Evolutionary conservation across 2,797 vertebrate genomes (phyloP), one percentile per base, ranked within the genome.

Genomic region (Chaenodraco wilsoni): DNA sequence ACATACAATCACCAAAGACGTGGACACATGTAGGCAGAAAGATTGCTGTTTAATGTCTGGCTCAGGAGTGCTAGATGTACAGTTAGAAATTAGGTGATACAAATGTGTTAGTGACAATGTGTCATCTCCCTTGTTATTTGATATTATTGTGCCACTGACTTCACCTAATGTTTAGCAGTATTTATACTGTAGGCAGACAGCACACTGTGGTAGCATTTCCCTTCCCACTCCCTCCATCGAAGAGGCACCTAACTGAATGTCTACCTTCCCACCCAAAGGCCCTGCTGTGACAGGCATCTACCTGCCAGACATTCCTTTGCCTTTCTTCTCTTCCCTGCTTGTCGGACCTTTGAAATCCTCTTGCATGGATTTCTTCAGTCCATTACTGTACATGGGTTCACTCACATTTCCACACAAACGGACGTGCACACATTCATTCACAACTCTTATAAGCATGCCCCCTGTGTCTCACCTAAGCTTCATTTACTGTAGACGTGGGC

Each of bases 401-500:
- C 27, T 33, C 31, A 58, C 15, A 58, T 17, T 2, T 27, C 41
- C 23, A 58, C 27, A 64, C 33, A 37, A 37, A 37, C 0, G 33
- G 33, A 37, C 33, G 6, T 1, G 33, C 33, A 37, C 33, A 9
- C 33, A 37, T 37, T 37, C 33, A 37, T 33, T 7, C 33, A 37
- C 33, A 37, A 50, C 65, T 72, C 64, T 59, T 63, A 83, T 91
- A 83, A 81, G 52, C 64, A 80, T 79, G 65, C 77, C 80, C 49
- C 58, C 60, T 71, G 44, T 60, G 45, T 52, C 19, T 5, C 65
- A 33, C 71, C 76, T 82, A 63, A 66, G 69, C 61, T 78, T 83
- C 41, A 74, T 89, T 82, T 69, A 84, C 66, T 69, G 49, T 71
- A 60, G 56, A 21, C 37, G 44, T 48, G 21, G 23, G 62, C 57